Evolutionary conservation across 2,888 invertebrate genomes (phyloP), one percentile per base, ranked within the genome.

Genomic region (Acrobasis consociella): DNA sequence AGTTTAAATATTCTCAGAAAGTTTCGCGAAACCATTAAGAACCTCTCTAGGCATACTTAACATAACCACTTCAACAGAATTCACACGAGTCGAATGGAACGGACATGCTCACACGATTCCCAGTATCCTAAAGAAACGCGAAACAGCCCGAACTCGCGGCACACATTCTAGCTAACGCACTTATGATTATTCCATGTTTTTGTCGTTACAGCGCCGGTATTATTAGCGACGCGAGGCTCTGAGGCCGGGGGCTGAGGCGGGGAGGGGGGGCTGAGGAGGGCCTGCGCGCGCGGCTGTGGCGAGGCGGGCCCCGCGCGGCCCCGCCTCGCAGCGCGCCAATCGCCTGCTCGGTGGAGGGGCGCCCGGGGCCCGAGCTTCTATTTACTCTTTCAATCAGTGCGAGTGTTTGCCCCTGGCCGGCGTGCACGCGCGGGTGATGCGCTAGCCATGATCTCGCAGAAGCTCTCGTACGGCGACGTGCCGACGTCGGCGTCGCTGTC

Each of bases 381-480:
- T 93, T 93, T 93, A 91, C 93, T 93, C 91, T 93, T 93, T 93
- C 93, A 93, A 93, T 93, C 93, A 93, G 91, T 91, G 91, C 90
- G 87, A 87, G 90, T 91, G 93, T 92, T 91, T 91, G 92, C 91
- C 87, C 86, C 90, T 85, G 89, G 88, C 86, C 89, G 90, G 90
- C 90, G 89, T 91, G 87, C 90, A 91, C 91, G 91, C 89, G 90
- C 92, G 89, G 90, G 91, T 91, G 90, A 92, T 91, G 91, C 91
- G 90, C 89, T 90, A 91, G 92, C 91, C 87, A 93, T 95, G 95
- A 93, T 95, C 87, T 94, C 95, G 86, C 95, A 95, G 91, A 95
- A 95, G 90, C 91, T 95, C 83, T 93, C 95, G 82, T 95, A 95
- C 90, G 93, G 94, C 86, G 95, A 95, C 88, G 93, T 94, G 85